Evolutionary conservation across 2,113 vertebrate species (phyloP).

Genomic region (Colaptes auratus): DNA sequence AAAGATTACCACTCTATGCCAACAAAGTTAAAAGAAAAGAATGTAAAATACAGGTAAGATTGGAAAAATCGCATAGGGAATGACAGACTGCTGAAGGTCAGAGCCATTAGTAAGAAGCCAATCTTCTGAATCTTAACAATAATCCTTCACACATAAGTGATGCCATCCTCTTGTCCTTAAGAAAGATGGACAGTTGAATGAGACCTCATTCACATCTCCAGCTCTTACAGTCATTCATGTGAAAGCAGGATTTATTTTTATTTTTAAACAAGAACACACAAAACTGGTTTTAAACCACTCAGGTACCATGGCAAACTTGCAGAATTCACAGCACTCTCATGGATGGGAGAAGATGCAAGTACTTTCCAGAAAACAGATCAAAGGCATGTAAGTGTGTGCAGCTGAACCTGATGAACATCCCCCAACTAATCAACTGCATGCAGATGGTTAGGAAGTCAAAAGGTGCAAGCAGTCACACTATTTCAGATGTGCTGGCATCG

Average conservation of each 20-base stretch:
- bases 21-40: neutral
- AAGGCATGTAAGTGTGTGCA: too few relatives aligned
- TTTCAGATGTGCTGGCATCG: neutral
- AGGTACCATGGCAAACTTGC: neutral
- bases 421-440: neutral
- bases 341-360: neutral
- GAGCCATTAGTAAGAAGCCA: neutral
- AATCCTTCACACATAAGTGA: neutral
- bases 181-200: neutral
- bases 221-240: neutral
- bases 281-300: neutral
- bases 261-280: neutral
- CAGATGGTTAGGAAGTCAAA: neutral
- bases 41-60: neutral
- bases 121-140: neutral
- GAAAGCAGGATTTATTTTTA: neutral
- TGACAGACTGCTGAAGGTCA: neutral
- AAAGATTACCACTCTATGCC: neutral
- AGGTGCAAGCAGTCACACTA: neutral
- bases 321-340: accelerated
- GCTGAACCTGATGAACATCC: neutral
- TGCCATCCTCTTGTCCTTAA: neutral
- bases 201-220: neutral
- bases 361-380: neutral
- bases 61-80: neutral